A percentile compares a stretch with the other conserved stretches of the same genome.
These are phyloP conservation scores for Megalops atlanticus DNA, from an alignment of 2,113 vertebrate genomes.

Conservation along the genomic window DNA sequence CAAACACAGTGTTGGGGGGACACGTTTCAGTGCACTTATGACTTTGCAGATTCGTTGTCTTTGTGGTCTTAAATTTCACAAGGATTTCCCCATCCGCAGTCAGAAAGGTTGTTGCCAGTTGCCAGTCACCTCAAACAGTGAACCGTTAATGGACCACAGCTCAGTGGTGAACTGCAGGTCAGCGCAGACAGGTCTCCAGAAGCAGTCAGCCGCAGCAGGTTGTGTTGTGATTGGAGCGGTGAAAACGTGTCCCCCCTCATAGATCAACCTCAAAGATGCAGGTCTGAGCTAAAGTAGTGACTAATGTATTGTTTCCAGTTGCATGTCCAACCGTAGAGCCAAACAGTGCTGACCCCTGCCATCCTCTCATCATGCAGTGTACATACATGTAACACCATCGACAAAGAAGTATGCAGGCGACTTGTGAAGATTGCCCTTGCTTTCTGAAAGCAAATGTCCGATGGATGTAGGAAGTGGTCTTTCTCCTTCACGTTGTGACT, in stretches of 20 bases:
- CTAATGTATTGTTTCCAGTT: conserved; percentile 13
- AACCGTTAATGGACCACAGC: no score
- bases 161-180: neutral
- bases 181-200: neutral
- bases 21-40: neutral
- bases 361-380: conserved; percentile 38
- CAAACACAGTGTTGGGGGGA: neutral
- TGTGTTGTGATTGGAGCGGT: conserved; percentile 25
- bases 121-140: no score
- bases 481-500: neutral
- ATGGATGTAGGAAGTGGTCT: neutral
- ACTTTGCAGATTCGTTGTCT: neutral
- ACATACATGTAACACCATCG: conserved; percentile 6
- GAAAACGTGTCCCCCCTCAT: conserved; percentile 19
- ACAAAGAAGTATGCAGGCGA: neutral
- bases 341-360: conserved; percentile 29
- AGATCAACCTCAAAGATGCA: no score
- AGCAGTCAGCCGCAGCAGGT: neutral
- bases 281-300: conserved; percentile 24
- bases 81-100: neutral
- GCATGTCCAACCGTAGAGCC: conserved; percentile 27
- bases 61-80: neutral
- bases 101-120: neutral
- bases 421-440: neutral
- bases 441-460: neutral